Conservation (phyloP, 2,113 vertebrate species). For the Silurus glanis region DNA sequence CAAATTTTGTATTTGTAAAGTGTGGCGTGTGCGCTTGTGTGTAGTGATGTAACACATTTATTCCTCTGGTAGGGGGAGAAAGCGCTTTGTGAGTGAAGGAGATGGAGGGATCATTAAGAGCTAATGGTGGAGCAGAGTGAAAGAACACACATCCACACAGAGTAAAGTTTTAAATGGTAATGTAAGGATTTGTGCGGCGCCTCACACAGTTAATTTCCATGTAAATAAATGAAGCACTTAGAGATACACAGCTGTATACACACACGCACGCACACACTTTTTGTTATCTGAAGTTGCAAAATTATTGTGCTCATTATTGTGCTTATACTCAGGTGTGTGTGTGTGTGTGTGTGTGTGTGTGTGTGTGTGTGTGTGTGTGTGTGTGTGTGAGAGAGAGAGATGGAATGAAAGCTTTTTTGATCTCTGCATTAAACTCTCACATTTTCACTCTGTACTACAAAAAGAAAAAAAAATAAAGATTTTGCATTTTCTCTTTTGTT, state of each 20-base stretch:
- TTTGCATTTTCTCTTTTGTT: neutral
- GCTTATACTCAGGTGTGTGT: neutral
- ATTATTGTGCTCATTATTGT: neutral
- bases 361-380: neutral
- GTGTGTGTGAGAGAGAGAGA: too few species aligned
- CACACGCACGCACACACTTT: neutral
- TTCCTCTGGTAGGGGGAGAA: constrained; percentile 75
- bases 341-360: neutral
- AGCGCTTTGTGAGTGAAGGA: constrained; percentile 86
- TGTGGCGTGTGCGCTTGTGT: neutral
- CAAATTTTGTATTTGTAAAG: neutral
- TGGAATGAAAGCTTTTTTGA: neutral
- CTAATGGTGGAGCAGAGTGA: constrained; percentile 50
- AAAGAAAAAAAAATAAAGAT: neutral
- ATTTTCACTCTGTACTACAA: constrained; percentile 9
- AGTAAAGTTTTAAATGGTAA: constrained; percentile 44
- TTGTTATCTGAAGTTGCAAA: neutral
- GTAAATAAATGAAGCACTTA: constrained; percentile 8
- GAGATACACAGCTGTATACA: neutral
- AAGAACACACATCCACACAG: constrained; percentile 11
- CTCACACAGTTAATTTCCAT: constrained; percentile 25
- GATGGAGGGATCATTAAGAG: constrained; percentile 79
- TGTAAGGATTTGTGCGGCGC: neutral
- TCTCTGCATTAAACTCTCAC: constrained; percentile 16
- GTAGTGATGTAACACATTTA: neutral